A percentile compares a stretch with the other conserved stretches of the same genome.
Evolutionary conservation across 1,140 invertebrate species (phyloP).

Genomic region (Tenebrio molitor): DNA sequence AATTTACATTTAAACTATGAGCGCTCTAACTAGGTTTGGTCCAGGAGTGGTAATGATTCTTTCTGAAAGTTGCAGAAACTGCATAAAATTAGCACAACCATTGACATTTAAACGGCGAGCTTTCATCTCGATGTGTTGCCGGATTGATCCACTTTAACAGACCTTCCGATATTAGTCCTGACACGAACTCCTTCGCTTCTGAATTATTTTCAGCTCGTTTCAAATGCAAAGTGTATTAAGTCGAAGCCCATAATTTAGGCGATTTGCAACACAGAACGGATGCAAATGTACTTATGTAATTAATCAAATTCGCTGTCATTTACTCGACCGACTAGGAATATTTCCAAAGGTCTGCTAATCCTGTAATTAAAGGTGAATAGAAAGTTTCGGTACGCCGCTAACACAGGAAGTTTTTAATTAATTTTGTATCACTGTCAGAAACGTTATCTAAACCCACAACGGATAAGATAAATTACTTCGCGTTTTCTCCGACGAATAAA

Average conservation of each 20-base stretch:
- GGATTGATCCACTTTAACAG: neutral
- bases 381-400: constrained; percentile 1
- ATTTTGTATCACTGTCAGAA: neutral
- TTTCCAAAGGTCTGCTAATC: constrained; percentile 1
- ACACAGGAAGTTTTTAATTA: constrained; percentile 1
- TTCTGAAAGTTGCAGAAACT: no score
- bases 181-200: constrained; percentile 3
- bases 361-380: neutral
- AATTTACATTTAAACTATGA: neutral
- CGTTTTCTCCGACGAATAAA: neutral
- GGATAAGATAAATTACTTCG: constrained; percentile 13
- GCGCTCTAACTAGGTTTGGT: no score
- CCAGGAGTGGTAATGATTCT: no score
- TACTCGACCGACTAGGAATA: neutral
- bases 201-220: constrained; percentile 23
- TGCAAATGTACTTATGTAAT: constrained; percentile 21
- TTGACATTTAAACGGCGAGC: neutral
- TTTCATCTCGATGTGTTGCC: neutral
- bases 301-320: neutral
- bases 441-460: neutral
- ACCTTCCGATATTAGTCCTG: constrained; percentile 4
- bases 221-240: constrained; percentile 29
- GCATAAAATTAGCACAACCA: neutral
- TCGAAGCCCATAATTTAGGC: constrained; percentile 14
- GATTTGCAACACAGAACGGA: constrained; percentile 7